phyloP scores from a whole-genome alignment of 2,797 vertebrate species.

The Xiphorhynchus erythropygius region DNA sequence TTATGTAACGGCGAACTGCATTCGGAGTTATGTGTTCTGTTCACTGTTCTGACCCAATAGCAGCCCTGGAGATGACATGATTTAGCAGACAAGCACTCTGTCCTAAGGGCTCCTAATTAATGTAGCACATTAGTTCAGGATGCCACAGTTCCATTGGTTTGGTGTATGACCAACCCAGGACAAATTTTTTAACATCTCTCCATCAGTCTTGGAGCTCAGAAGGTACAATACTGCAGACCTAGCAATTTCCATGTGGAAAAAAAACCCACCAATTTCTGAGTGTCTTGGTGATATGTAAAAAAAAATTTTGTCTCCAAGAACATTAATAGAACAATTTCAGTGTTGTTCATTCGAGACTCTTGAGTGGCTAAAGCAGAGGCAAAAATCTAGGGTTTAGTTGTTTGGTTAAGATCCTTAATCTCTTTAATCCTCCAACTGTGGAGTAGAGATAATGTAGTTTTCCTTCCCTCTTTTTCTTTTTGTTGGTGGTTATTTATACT shows the following conservation, averaged over 20 bases:
- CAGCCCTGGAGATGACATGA: neutral
- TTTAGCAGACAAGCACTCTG: neutral
- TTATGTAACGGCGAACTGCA: neutral
- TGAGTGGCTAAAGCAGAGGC: neutral
- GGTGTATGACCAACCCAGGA: neutral
- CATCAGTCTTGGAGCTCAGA: neutral
- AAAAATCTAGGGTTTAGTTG: neutral
- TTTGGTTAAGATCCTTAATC: neutral
- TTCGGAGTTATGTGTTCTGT: neutral
- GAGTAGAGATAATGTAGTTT: neutral
- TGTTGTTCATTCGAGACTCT: neutral
- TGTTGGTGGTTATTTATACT: neutral
- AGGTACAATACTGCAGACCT: neutral
- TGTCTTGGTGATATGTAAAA: neutral
- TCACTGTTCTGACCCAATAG: neutral
- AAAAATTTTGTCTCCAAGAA: neutral
- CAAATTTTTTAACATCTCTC: neutral
- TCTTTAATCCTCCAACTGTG: neutral
- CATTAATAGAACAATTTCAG: neutral
- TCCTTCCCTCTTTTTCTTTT: neutral
- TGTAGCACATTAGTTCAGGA: neutral
- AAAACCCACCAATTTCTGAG: rapidly evolving
- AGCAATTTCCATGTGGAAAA: neutral
- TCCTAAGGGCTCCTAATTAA: neutral
- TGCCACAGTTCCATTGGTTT: neutral